A percentile compares a stretch with the other conserved stretches of the same genome.
phyloP scores from a whole-genome alignment of 2,888 invertebrate genomes.

The Anticlea derivata region DNA sequence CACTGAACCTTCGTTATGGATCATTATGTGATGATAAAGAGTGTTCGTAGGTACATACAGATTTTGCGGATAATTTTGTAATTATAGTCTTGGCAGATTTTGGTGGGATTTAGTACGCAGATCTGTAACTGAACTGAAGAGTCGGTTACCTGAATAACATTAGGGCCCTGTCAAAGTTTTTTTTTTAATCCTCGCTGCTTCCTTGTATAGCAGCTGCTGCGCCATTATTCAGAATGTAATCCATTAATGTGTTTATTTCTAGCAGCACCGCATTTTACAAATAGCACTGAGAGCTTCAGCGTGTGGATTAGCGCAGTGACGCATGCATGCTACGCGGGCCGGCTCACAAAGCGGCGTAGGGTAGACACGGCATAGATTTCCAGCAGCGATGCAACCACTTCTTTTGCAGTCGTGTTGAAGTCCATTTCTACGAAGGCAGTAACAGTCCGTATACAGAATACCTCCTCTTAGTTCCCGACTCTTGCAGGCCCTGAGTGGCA shows the following conservation, averaged over 20 bases:
- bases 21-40: too few species aligned
- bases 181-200: too few species aligned
- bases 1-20: too few species aligned
- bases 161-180: too few species aligned
- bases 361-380: conserved; percentile 52
- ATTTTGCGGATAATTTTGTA: too few species aligned
- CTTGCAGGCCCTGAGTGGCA: conserved; percentile 44
- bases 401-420: conserved; percentile 82
- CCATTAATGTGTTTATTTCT: conserved; percentile 1
- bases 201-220: not conserved
- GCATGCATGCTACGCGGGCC: conserved; percentile 59
- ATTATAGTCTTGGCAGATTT: too few species aligned
- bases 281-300: conserved; percentile 61
- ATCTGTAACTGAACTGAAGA: too few species aligned
- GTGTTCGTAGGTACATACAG: too few species aligned
- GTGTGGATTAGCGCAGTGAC: conserved; percentile 64
- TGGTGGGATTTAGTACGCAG: not conserved
- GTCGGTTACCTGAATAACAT: too few species aligned
- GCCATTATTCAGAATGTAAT: not conserved
- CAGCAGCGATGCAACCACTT: conserved; percentile 72
- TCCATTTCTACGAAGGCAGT: conserved; percentile 82
- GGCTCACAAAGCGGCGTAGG: conserved; percentile 68
- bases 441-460: conserved; percentile 78
- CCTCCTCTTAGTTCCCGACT: conserved; percentile 81
- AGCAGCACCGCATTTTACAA: conserved; percentile 51